Base-by-base conservation (phyloP, 2,888 invertebrate genomes). In the Tuta absoluta region DNA sequence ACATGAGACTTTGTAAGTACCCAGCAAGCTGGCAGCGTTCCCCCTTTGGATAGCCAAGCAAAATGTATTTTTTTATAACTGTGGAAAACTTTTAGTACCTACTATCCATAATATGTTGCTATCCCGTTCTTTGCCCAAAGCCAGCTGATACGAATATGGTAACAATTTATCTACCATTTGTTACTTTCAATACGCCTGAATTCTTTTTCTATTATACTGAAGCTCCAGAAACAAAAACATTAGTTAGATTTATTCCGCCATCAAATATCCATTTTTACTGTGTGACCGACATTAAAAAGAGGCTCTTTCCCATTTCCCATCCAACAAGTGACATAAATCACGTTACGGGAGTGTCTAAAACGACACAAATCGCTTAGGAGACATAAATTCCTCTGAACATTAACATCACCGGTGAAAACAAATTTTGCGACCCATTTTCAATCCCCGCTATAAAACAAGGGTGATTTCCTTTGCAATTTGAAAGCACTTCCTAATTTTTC, bases 271-370 rank as follows among this genome's bases (percentile, higher is more conserved):
- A 19, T 48, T 45, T 45, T n/a, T 48, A 48, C 19, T 48, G 19
- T 48, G 48, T 51, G 21, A 23, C 19, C 11, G 51, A 51, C 51
- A 51, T 51, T 51, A 49, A 49, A 21, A 49, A 21, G 17, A 19
- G 48, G 19, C 19, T 11, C 7, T 23, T 51, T 23, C 19, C 12
- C 51, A 11, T 23, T 12, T 21, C 10, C 21, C 19, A 21, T 23
- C 51, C 23, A 51, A 51, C 51, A 51, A 51, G 5, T 51, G 51
- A 51, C 19, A 17, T 51, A 19, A 51, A 51, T 51, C 5, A 23
- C 11, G 8, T 21, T 51, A 12, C 8, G 23, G 21, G 51, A 51
- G 21, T 51, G 11, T 48, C 21, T 51, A 14, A 41, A 51, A 51
- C 19, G 51, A 21, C 21, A 21, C 51, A 21, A 21, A 51, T 21